Evolutionary conservation across 2,797 vertebrate genomes (phyloP).

Genomic region (Myoxocephalus aenaeus): DNA sequence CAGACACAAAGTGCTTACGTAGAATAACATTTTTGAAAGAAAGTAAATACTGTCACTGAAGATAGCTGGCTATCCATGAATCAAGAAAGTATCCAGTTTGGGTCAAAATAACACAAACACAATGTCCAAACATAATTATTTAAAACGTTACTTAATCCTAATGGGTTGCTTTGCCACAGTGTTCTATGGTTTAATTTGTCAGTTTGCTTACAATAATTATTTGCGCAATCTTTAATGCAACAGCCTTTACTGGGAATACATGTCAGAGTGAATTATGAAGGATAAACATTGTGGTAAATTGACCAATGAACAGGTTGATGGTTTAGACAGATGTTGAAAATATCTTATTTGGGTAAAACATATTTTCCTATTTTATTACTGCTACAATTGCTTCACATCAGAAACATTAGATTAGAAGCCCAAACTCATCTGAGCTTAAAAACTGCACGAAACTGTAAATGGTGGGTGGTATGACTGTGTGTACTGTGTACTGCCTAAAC

Average conservation of each 20-base stretch:
- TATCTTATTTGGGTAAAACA: neutral
- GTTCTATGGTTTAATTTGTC: neutral
- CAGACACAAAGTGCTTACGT: slow-evolving; percentile 53
- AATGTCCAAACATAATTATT: neutral
- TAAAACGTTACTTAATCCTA: neutral
- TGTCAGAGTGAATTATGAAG: neutral
- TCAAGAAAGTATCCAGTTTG: neutral
- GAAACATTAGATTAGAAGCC: neutral
- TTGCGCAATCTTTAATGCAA: neutral
- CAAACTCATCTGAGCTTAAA: neutral
- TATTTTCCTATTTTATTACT: neutral
- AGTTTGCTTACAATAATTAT: neutral
- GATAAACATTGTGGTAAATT: neutral
- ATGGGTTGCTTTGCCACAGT: neutral
- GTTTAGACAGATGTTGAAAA: neutral
- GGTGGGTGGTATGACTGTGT: neutral
- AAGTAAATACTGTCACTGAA: neutral
- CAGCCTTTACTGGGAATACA: neutral
- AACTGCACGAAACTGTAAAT: neutral
- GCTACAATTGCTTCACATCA: neutral
- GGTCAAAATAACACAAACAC: neutral
- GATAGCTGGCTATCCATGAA: slow-evolving; percentile 5
- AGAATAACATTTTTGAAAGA: slow-evolving; percentile 35
- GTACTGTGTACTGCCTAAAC: neutral
- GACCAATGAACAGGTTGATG: neutral